Evolutionary conservation across 2,888 invertebrate genomes (phyloP).

Genomic region (Synanthedon formicaeformis): DNA sequence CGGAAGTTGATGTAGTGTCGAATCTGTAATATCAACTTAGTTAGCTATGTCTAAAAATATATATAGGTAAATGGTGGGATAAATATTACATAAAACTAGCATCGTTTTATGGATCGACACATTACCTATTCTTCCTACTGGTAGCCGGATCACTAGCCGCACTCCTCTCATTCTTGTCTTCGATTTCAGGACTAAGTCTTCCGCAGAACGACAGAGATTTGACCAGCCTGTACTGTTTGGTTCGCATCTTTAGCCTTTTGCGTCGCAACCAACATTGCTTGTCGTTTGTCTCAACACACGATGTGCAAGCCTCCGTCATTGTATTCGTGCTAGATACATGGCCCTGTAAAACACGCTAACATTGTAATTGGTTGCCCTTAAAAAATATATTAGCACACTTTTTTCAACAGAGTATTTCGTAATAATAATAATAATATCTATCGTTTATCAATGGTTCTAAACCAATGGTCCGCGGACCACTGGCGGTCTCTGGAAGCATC

Average conservation of each 20-base stretch:
- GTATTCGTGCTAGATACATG: constrained; percentile 66
- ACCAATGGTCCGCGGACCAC: no score
- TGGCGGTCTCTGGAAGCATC: no score
- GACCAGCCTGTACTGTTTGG: constrained; percentile 63
- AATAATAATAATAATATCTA: no score
- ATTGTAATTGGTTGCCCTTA: neutral
- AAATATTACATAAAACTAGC: constrained; percentile 8
- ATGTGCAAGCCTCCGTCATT: constrained; percentile 65
- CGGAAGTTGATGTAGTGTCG: constrained; percentile 73
- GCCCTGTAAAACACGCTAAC: constrained; percentile 27
- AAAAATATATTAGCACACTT: no score
- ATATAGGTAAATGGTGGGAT: neutral
- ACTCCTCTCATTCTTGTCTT: constrained; percentile 69
- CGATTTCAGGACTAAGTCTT: constrained; percentile 68
- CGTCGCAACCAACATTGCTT: constrained; percentile 57
- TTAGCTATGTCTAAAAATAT: no score
- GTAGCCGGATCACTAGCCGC: constrained; percentile 75
- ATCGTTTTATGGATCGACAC: no score
- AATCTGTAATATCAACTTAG: constrained; percentile 31
- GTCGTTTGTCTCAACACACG: constrained; percentile 61
- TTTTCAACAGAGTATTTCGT: no score
- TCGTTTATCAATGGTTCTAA: no score
- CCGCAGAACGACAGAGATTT: constrained; percentile 83
- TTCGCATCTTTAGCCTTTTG: constrained; percentile 46
- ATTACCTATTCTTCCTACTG: constrained; percentile 62